These are phyloP conservation scores for Micrasema minimum DNA, from an alignment of 1,140 invertebrate species.

Conservation along the genomic window DNA sequence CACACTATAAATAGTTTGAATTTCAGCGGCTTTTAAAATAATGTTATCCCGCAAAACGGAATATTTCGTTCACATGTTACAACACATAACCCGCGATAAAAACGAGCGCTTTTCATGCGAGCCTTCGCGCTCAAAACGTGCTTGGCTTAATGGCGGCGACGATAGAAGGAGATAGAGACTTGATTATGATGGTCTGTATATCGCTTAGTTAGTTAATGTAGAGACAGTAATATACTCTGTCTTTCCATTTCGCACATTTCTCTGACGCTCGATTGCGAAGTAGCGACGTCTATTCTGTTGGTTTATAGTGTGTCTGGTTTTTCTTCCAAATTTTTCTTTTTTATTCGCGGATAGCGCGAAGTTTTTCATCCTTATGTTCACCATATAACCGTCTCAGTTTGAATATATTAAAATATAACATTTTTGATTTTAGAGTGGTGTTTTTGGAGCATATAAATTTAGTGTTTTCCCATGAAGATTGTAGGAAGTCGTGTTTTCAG, in stretches of 20 bases:
- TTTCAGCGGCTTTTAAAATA: neutral
- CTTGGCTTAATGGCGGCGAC: neutral
- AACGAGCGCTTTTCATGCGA: neutral
- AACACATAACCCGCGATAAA: too few relatives aligned
- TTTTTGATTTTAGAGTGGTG: too few relatives aligned
- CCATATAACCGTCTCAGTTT: too few relatives aligned
- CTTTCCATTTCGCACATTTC: slow-evolving; percentile 22
- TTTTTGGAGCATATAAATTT: too few relatives aligned
- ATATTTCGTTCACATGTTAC: neutral
- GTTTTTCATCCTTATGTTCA: too few relatives aligned
- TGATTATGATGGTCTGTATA: slow-evolving; percentile 1
- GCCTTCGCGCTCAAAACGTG: slow-evolving; percentile 6
- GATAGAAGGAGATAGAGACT: slow-evolving; percentile 25
- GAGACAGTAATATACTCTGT: slow-evolving; percentile 12
- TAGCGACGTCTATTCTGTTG: slow-evolving; percentile 4
- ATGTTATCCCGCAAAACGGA: neutral
- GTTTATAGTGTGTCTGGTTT: too few relatives aligned
- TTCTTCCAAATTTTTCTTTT: too few relatives aligned
- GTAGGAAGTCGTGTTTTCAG: too few relatives aligned
- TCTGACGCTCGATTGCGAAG: slow-evolving; percentile 21
- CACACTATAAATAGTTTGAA: neutral
- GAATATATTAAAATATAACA: too few relatives aligned
- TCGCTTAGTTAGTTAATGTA: neutral
- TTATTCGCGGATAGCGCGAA: too few relatives aligned
- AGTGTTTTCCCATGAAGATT: too few relatives aligned